These are phyloP conservation scores for Petrocephalus sullivani DNA, from an alignment of 2,797 vertebrate genomes.

Conservation along the genomic window DNA sequence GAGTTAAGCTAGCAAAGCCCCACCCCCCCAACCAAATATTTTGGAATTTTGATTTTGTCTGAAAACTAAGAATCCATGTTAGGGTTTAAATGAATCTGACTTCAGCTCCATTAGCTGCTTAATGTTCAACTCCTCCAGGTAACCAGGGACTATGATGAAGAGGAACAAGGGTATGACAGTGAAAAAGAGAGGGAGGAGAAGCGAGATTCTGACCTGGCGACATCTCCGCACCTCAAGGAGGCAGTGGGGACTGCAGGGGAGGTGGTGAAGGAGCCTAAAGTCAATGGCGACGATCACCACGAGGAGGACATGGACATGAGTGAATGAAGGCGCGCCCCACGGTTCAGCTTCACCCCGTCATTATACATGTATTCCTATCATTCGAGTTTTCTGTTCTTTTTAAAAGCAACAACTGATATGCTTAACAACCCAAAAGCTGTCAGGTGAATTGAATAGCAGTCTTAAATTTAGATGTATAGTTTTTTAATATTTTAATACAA, in stretches of 20 bases:
- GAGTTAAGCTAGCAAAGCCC: neutral
- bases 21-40: neutral
- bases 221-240: conserved; percentile 71
- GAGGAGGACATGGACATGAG: conserved; percentile 99
- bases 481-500: conserved; percentile 35
- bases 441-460: conserved; percentile 42
- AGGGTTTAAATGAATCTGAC: neutral
- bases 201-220: conserved; percentile 56
- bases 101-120: neutral
- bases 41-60: neutral
- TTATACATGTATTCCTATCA: conserved; percentile 59
- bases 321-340: conserved; percentile 61
- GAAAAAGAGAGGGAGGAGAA: conserved; percentile 82
- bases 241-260: conserved; percentile 59
- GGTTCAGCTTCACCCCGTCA: conserved; percentile 30
- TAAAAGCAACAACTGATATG: conserved; percentile 42
- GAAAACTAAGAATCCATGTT: neutral
- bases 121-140: conserved; percentile 66
- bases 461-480: conserved; percentile 47
- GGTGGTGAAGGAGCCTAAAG: conserved; percentile 74
- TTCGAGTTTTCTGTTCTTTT: conserved; percentile 50
- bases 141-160: conserved; percentile 94
- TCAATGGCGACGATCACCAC: conserved; percentile 89
- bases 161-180: conserved; percentile 95
- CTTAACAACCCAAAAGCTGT: conserved; percentile 43